A percentile compares a stretch with the other conserved stretches of the same genome.
Conservation (phyloP, 37 sponge, comb jelly and placozoan genomes). For the Tethya wilhelma region DNA sequence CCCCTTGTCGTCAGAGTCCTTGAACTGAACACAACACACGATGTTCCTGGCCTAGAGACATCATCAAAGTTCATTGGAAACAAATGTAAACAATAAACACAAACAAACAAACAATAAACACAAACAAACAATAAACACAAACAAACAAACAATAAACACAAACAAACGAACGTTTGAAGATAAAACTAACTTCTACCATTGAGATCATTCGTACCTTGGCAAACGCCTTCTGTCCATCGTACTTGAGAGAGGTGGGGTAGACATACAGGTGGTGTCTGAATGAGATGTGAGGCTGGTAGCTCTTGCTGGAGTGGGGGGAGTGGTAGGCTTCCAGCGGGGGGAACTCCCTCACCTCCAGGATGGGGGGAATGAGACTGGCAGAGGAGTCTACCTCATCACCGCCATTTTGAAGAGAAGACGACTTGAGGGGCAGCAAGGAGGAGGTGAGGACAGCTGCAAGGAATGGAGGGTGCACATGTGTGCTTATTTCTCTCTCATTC, state of each 20-base stretch:
- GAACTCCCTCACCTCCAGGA: constrained; percentile 86
- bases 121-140: not conserved
- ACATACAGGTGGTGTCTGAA: constrained; percentile 84
- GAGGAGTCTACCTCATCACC: not conserved
- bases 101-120: not conserved
- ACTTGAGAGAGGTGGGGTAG: constrained; percentile 82
- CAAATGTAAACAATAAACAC: not conserved
- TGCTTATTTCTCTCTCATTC: not conserved
- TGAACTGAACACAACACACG: constrained; percentile 77
- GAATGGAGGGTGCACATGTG: not conserved
- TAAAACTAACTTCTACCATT: not conserved
- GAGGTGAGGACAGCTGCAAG: constrained; percentile 37
- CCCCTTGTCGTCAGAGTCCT: constrained; percentile 62
- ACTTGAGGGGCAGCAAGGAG: constrained; percentile 58
- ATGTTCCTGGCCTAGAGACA: constrained; percentile 85
- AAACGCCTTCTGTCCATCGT: constrained; percentile 77
- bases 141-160: not conserved
- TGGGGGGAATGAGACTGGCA: constrained; percentile 12
- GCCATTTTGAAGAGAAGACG: not conserved
- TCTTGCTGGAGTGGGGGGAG: constrained; percentile 38
- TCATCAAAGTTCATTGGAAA: not conserved
- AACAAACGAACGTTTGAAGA: not conserved
- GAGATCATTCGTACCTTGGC: constrained; percentile 35
- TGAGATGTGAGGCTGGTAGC: constrained; percentile 63
- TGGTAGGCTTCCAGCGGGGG: constrained; percentile 72